Evolutionary conservation across 2,888 invertebrate species (phyloP).

Genomic region (Brassicogethes aeneus): DNA sequence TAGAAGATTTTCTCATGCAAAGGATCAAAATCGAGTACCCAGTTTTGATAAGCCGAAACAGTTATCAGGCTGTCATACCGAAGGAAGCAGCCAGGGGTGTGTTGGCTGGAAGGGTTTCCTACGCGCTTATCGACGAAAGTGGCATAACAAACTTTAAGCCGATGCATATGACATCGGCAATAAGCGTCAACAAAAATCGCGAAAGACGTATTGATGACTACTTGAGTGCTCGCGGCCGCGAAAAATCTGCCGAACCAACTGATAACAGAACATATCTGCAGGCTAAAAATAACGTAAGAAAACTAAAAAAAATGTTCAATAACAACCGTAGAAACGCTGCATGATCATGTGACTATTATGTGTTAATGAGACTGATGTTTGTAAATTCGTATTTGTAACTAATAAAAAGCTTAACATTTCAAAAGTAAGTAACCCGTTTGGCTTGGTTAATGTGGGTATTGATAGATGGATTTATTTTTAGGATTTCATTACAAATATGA

Average conservation of each 20-base stretch:
- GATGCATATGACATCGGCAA: constrained; percentile 61
- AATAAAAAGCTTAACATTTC: constrained; percentile 4
- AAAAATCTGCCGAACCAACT: constrained; percentile 18
- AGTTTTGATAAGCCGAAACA: constrained; percentile 63
- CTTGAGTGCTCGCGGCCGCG: constrained; percentile 24
- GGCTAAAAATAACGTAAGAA: constrained; percentile 30
- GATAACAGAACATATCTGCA: constrained; percentile 23
- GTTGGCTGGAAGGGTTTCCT: constrained; percentile 64
- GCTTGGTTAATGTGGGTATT: constrained; percentile 2
- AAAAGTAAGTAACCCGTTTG: not conserved
- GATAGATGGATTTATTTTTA: constrained; percentile 6
- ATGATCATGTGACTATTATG: constrained; percentile 17
- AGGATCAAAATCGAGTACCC: constrained; percentile 50
- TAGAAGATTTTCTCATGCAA: constrained; percentile 63
- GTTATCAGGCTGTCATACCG: constrained; percentile 67
- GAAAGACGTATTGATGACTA: constrained; percentile 32
- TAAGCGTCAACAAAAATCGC: constrained; percentile 26
- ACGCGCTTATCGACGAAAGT: constrained; percentile 67
- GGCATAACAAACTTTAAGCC: constrained; percentile 71
- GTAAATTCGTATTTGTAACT: constrained; percentile 17
- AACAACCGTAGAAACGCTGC: constrained; percentile 25
- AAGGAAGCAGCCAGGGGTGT: constrained; percentile 66
- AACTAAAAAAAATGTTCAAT: constrained; percentile 27
- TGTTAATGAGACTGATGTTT: constrained; percentile 6
- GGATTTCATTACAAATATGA: constrained; percentile 2